These are phyloP conservation scores for Achlya flavicornis DNA, from an alignment of 2,888 invertebrate genomes.

Conservation along the genomic window DNA sequence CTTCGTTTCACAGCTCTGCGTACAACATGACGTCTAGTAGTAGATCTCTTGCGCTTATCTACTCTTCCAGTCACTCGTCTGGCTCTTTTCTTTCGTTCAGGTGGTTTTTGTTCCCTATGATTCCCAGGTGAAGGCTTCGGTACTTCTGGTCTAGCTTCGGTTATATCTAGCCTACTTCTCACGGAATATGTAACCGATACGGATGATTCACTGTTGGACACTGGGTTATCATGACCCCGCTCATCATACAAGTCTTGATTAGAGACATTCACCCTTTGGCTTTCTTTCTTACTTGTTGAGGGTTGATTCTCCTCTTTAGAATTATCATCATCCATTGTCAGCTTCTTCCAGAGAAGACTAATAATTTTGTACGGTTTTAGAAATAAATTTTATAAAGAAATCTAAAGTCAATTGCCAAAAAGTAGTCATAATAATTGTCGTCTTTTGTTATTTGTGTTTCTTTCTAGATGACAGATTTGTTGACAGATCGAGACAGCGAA, in stretches of 20 bases:
- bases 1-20: conserved; percentile 38
- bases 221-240: conserved; percentile 30
- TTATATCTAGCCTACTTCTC: conserved; percentile 41
- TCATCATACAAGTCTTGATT: conserved; percentile 31
- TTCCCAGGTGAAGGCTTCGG: conserved; percentile 29
- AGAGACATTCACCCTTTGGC: conserved; percentile 28
- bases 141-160: conserved; percentile 28
- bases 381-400: conserved; percentile 20
- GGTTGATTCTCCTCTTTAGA: conserved; percentile 43
- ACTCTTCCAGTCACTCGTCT: conserved; percentile 39
- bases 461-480: conserved; percentile 18
- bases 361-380: conserved; percentile 52
- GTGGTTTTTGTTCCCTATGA: conserved; percentile 26
- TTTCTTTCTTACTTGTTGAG: conserved; percentile 52
- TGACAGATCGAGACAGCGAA: background rate
- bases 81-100: conserved; percentile 34
- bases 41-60: conserved; percentile 42
- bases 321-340: conserved; percentile 55
- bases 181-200: conserved; percentile 39
- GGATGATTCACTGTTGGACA: conserved; percentile 39
- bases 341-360: conserved; percentile 48
- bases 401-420: conserved; percentile 23
- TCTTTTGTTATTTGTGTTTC: conserved; percentile 28
- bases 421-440: conserved; percentile 22
- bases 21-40: conserved; percentile 26